These are phyloP conservation scores for Dasyornis broadbenti DNA, from an alignment of 2,113 vertebrate genomes.

Conservation along the genomic window DNA sequence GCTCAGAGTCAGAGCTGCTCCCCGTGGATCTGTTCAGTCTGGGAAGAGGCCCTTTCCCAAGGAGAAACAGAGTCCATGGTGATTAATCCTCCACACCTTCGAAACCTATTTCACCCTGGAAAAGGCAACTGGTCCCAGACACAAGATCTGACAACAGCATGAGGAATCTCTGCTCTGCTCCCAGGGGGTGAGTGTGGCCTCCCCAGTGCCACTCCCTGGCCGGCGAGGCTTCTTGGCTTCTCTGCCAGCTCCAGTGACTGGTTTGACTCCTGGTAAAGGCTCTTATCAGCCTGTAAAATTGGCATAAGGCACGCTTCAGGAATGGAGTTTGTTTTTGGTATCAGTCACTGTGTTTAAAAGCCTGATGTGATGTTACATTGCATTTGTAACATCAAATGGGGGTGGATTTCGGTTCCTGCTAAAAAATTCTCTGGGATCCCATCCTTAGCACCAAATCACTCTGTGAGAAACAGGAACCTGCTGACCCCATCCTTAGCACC, in stretches of 20 bases:
- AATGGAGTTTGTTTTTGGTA: background rate
- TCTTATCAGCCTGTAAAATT: background rate
- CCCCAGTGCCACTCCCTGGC: background rate
- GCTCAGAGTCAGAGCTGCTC: background rate
- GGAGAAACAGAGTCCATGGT: background rate
- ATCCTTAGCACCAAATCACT: background rate
- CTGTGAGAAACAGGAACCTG: background rate
- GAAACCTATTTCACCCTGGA: background rate
- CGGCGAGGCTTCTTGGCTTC: background rate
- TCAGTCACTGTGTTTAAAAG: background rate
- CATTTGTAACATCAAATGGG: too few species aligned
- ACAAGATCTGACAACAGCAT: background rate
- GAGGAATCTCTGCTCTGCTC: background rate
- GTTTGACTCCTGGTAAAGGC: background rate
- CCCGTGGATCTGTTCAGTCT: fast-evolving
- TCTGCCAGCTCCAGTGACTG: background rate
- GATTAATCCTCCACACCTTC: background rate
- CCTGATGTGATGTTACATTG: fast-evolving
- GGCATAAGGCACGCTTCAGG: background rate
- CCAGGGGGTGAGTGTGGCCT: background rate
- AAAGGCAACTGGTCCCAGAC: background rate
- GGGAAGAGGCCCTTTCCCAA: background rate
- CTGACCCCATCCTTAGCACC: background rate
- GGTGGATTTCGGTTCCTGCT: background rate
- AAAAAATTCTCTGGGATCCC: background rate